Percentiles rank a stretch among this genome's conserved stretches.
These are phyloP conservation scores for Sesia bembeciformis DNA, from an alignment of 2,888 invertebrate genomes.

Conservation along the genomic window DNA sequence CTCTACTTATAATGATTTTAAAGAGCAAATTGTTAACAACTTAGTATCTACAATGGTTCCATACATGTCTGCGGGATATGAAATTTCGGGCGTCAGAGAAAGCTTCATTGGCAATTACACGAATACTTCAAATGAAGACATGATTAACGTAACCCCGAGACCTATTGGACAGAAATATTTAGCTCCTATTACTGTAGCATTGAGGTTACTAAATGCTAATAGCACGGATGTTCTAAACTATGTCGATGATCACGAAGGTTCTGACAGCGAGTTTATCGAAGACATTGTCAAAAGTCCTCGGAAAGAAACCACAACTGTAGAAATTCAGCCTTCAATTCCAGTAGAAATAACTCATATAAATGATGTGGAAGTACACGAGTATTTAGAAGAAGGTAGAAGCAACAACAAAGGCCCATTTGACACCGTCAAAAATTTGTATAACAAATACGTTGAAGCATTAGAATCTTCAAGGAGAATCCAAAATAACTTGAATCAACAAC, in stretches of 20 bases:
- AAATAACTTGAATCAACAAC: conserved; percentile 36
- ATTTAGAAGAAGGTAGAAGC: conserved; percentile 53
- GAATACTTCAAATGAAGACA: conserved; percentile 20
- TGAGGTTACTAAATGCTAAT: conserved; percentile 66
- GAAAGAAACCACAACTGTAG: conserved; percentile 71
- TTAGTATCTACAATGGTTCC: conserved; percentile 62
- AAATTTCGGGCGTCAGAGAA: conserved; percentile 53
- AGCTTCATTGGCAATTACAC: conserved; percentile 26
- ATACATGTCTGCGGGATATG: conserved; percentile 54
- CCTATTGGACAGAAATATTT: conserved; percentile 72
- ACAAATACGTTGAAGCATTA: conserved; percentile 45
- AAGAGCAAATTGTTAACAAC: conserved; percentile 49
- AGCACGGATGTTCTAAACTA: conserved; percentile 47
- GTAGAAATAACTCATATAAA: conserved; percentile 66
- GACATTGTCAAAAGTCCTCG: conserved; percentile 48
- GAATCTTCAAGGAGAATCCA: conserved; percentile 51
- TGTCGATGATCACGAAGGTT: conserved; percentile 49
- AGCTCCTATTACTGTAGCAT: conserved; percentile 75
- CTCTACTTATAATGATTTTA: conserved; percentile 28
- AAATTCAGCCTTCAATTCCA: conserved; percentile 78
- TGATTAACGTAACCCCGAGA: conserved; percentile 69
- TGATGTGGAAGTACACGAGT: conserved; percentile 59
- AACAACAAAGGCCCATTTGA: conserved; percentile 37
- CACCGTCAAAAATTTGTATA: conserved; percentile 37
- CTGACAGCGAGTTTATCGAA: conserved; percentile 52